A percentile compares a stretch with the other conserved stretches of the same genome.
These are phyloP conservation scores for Parelbella ahira DNA, from an alignment of 2,888 invertebrate species.

Conservation along the genomic window DNA sequence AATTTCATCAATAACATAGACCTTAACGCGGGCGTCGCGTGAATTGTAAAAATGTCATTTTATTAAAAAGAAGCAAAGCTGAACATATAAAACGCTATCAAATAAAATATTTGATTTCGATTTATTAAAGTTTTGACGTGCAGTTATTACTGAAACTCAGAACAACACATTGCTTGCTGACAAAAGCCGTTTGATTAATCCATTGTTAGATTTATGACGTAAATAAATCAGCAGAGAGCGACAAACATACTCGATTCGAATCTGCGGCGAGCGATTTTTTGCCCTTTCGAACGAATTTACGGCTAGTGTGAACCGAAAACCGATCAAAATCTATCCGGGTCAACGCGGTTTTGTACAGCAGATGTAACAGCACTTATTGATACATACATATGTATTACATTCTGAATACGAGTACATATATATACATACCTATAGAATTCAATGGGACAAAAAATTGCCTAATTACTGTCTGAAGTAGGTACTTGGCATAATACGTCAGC, in stretches of 20 bases:
- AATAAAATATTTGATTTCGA: conserved; percentile 16
- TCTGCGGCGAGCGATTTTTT: conserved; percentile 24
- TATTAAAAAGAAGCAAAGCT: neutral
- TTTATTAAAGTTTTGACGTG: conserved; percentile 20
- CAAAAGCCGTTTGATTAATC: conserved; percentile 72
- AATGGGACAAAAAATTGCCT: too few species aligned
- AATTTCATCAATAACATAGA: conserved; percentile 1
- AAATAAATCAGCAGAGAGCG: conserved; percentile 64
- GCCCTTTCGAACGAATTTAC: conserved; percentile 19
- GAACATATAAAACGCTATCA: neutral
- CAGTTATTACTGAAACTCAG: conserved; percentile 32
- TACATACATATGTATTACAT: too few species aligned
- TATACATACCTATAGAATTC: too few species aligned
- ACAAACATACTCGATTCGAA: conserved; percentile 25
- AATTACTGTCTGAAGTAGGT: too few species aligned
- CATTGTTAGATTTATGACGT: conserved; percentile 65
- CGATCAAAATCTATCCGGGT: conserved; percentile 25
- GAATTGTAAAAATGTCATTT: neutral
- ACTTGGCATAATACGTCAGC: too few species aligned
- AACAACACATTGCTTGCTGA: conserved; percentile 55
- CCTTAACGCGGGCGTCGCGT: too few species aligned
- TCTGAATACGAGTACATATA: too few species aligned
- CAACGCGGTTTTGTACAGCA: conserved; percentile 11
- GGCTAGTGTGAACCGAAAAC: conserved; percentile 25
- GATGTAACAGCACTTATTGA: conserved; percentile 15